Evolutionary conservation across 2,113 vertebrate genomes (phyloP).

Genomic region (Pterocles gutturalis): DNA sequence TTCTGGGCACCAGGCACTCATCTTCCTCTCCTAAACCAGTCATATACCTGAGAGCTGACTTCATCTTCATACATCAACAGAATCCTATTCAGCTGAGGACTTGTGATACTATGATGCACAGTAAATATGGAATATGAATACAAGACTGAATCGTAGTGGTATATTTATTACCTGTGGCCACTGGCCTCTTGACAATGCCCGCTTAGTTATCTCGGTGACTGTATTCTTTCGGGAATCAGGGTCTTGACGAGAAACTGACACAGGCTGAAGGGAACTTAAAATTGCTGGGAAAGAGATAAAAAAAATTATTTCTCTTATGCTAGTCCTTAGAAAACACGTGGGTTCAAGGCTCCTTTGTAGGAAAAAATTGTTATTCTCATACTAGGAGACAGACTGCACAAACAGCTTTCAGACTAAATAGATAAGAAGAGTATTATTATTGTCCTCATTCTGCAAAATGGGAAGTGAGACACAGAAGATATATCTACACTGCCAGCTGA

Average conservation of each 20-base stretch:
- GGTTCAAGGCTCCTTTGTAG: not conserved
- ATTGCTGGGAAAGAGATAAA: constrained; percentile 23
- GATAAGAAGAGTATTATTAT: not conserved
- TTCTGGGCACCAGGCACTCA: not conserved
- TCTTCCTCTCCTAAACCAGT: not conserved
- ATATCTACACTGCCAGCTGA: not conserved
- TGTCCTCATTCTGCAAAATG: not conserved
- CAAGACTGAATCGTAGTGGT: not conserved
- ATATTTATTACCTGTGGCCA: constrained; percentile 91
- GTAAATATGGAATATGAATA: not conserved
- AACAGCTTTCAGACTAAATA: not conserved
- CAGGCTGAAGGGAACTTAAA: constrained; percentile 88
- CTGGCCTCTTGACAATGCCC: constrained; percentile 85
- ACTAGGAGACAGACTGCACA: not conserved
- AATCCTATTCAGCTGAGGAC: not conserved
- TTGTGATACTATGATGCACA: not conserved
- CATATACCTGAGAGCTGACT: not conserved
- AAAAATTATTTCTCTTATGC: not conserved
- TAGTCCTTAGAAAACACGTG: not conserved
- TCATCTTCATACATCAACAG: not conserved
- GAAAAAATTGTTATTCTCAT: not conserved
- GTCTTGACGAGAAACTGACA: constrained; percentile 91
- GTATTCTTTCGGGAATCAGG: constrained; percentile 94
- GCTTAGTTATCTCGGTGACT: constrained; percentile 86
- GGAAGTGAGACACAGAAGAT: not conserved